These are phyloP conservation scores for Chaenocephalus aceratus DNA, from an alignment of 2,113 vertebrate species.

Conservation along the genomic window DNA sequence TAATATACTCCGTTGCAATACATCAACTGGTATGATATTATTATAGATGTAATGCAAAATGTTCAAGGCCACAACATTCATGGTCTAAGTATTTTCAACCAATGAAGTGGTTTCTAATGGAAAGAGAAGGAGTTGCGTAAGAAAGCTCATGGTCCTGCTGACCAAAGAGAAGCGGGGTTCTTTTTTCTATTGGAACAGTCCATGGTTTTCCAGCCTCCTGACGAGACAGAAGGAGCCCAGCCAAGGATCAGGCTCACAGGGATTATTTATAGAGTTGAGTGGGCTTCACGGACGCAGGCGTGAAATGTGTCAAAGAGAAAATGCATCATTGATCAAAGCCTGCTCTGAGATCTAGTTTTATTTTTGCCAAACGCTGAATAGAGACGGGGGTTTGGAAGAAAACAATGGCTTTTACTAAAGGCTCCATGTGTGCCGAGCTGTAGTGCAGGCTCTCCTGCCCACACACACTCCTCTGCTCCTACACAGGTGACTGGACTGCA, in stretches of 20 bases:
- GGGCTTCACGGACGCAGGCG: conserved; percentile 77
- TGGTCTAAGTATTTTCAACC: background rate
- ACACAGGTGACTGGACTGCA: conserved; percentile 76
- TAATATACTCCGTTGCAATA: background rate
- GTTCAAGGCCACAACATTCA: background rate
- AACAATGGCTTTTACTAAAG: conserved; percentile 51
- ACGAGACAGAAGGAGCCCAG: conserved; percentile 77
- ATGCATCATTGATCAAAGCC: conserved; percentile 78
- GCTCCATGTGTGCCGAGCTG: conserved; percentile 39
- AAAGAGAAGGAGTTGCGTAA: conserved; percentile 11
- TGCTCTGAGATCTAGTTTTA: conserved; percentile 57
- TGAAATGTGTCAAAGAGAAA: conserved; percentile 80
- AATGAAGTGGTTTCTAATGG: background rate
- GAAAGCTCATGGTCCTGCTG: conserved; percentile 16
- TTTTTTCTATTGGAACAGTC: conserved; percentile 35
- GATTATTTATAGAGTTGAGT: conserved; percentile 85
- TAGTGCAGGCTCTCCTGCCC: conserved; percentile 63
- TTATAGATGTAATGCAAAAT: background rate
- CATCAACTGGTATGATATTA: background rate
- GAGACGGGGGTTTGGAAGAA: conserved; percentile 26
- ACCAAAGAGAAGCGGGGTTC: conserved; percentile 42
- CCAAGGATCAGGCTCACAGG: conserved; percentile 72
- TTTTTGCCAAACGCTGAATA: conserved; percentile 55
- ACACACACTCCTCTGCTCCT: conserved; percentile 66
- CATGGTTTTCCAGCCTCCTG: conserved; percentile 69